phyloP scores from a whole-genome alignment of 2,888 invertebrate genomes.

The Tuberolachnus salignus region DNA sequence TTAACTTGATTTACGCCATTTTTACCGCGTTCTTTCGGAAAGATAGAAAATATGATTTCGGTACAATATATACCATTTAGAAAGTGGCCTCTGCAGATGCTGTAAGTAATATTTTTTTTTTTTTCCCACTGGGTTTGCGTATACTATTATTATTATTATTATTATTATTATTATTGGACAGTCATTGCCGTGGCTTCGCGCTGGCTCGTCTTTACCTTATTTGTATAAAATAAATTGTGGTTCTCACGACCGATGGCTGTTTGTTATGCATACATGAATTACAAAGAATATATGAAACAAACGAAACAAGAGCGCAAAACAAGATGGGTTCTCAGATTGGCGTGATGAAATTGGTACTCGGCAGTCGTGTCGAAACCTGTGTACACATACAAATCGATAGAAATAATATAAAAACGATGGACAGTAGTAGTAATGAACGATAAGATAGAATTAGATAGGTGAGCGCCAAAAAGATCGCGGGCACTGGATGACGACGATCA shows the following conservation, averaged over 20 bases:
- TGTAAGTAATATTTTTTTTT: conserved; percentile 8
- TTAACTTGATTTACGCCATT: neutral
- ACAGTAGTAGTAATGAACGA: too few species aligned
- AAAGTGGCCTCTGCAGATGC: conserved; percentile 28
- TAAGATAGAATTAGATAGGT: neutral
- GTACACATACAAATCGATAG: too few species aligned
- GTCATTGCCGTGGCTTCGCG: conserved; percentile 6
- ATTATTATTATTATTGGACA: neutral
- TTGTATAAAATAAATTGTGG: conserved; percentile 45
- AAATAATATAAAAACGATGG: conserved; percentile 19
- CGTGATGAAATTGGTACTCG: conserved; percentile 38
- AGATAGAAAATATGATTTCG: conserved; percentile 15
- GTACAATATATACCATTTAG: conserved; percentile 31
- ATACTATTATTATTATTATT: neutral
- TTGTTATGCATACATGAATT: conserved; percentile 39
- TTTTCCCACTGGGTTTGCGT: conserved; percentile 12
- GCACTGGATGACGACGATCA: neutral
- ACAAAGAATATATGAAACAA: conserved; percentile 22
- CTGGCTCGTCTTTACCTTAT: conserved; percentile 51
- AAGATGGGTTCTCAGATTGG: conserved; percentile 49
- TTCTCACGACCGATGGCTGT: conserved; percentile 46
- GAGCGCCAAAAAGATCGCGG: neutral
- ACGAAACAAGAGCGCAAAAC: conserved; percentile 26
- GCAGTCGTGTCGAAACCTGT: conserved; percentile 42
- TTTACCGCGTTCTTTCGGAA: neutral